These are phyloP conservation scores for Otus scops DNA, from an alignment of 2,797 vertebrate genomes.

Conservation along the genomic window DNA sequence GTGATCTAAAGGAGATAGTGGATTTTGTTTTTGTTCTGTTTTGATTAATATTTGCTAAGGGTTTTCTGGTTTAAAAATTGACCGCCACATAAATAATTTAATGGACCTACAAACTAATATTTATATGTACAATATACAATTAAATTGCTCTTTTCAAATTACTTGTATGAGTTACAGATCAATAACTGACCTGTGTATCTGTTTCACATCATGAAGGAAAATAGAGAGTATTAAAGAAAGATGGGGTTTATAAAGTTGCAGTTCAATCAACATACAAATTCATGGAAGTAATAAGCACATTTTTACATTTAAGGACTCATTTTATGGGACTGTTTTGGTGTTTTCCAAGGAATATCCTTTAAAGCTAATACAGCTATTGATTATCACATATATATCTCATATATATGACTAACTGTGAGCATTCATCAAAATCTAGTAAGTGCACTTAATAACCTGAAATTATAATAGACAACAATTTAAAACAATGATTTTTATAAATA, in stretches of 20 bases:
- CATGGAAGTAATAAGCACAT: background rate
- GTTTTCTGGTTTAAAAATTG: background rate
- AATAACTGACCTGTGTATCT: background rate
- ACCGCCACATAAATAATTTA: background rate
- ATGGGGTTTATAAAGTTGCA: background rate
- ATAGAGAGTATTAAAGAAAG: background rate
- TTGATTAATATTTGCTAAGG: background rate
- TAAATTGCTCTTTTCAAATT: background rate
- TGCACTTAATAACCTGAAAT: background rate
- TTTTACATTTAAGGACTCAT: background rate
- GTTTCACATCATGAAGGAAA: background rate
- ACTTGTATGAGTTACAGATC: background rate
- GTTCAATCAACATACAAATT: background rate
- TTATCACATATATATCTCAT: background rate
- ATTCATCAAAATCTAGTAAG: background rate
- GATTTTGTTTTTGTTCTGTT: background rate
- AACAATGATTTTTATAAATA: background rate
- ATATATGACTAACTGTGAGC: background rate
- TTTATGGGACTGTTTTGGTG: background rate
- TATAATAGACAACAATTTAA: background rate
- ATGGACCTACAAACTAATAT: background rate
- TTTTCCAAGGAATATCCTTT: background rate
- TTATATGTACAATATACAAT: background rate
- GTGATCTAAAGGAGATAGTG: background rate
- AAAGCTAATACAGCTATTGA: background rate